Evolutionary conservation across 2,113 vertebrate species (phyloP).

Genomic region (Mellivora capensis): DNA sequence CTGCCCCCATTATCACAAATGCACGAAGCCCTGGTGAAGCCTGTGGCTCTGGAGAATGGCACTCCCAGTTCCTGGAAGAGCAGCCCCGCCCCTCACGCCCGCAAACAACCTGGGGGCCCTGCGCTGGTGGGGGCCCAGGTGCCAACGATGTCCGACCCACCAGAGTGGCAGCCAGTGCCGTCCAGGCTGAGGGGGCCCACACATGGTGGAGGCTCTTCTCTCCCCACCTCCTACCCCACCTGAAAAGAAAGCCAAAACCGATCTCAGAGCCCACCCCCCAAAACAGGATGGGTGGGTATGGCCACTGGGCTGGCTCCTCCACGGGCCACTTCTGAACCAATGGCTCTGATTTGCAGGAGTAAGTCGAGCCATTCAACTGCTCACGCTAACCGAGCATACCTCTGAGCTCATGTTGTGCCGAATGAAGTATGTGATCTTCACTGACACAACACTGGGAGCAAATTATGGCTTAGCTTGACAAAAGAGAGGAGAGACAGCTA

Average conservation of each 20-base stretch:
- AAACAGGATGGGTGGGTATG: too few species aligned
- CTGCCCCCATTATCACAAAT: background rate
- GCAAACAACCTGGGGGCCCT: background rate
- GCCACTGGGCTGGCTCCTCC: fast-evolving
- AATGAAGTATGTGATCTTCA: background rate
- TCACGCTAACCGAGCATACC: too few species aligned
- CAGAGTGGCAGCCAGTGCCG: fast-evolving
- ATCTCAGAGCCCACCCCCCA: background rate
- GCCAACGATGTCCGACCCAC: background rate
- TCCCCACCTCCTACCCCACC: background rate
- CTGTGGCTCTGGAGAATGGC: background rate
- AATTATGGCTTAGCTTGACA: background rate
- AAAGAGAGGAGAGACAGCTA: background rate
- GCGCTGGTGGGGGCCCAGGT: background rate
- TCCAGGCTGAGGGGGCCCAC: background rate
- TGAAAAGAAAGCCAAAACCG: background rate
- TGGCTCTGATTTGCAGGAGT: fast-evolving
- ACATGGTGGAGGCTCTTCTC: fast-evolving
- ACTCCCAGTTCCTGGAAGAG: too few species aligned
- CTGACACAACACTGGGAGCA: background rate
- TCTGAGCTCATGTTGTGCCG: too few species aligned
- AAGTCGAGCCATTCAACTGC: fast-evolving
- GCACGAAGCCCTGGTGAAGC: too few species aligned
- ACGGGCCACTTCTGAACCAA: background rate
- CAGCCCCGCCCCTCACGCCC: background rate